phyloP scores from a whole-genome alignment of 2,113 vertebrate genomes.

The Calidris pygmaea region DNA sequence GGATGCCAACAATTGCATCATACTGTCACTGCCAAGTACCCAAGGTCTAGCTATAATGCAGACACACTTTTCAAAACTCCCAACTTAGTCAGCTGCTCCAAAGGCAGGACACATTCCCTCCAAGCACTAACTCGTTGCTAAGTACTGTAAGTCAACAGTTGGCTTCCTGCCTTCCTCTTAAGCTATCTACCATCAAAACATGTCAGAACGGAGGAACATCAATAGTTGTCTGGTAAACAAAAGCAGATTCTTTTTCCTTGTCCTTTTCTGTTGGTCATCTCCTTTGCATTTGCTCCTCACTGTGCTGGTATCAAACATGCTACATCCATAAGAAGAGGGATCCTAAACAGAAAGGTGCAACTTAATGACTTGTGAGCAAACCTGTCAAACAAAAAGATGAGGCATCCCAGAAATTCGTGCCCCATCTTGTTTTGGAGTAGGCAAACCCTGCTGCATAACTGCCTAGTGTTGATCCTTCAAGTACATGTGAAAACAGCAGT shows the following conservation, averaged over 20 bases:
- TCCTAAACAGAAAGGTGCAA: not conserved
- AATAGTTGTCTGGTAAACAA: constrained; percentile 64
- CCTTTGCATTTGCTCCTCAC: not conserved
- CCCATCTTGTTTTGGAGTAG: not conserved
- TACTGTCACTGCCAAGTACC: not conserved
- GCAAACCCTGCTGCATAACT: not conserved
- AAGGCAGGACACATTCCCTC: constrained; percentile 50
- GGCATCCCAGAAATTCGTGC: not conserved
- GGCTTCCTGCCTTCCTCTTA: constrained; percentile 70
- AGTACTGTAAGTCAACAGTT: constrained; percentile 60
- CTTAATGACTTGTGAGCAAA: constrained; percentile 3
- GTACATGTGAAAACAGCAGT: constrained; percentile 31
- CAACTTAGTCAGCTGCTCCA: constrained; percentile 36
- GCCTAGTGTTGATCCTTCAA: not conserved
- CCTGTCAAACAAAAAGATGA: not conserved
- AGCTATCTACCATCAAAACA: constrained; percentile 65
- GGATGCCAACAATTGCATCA: constrained; percentile 6
- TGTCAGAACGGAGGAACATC: constrained; percentile 64
- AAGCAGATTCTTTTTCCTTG: constrained; percentile 31
- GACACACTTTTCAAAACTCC: not conserved
- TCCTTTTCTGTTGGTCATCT: constrained; percentile 43
- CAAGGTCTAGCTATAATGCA: not conserved
- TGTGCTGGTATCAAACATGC: constrained; percentile 1
- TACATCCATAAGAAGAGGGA: not conserved
- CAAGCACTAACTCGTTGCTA: constrained; percentile 28